Evolutionary conservation across 2,797 vertebrate species (phyloP).

Genomic region (Valencia hispanica): DNA sequence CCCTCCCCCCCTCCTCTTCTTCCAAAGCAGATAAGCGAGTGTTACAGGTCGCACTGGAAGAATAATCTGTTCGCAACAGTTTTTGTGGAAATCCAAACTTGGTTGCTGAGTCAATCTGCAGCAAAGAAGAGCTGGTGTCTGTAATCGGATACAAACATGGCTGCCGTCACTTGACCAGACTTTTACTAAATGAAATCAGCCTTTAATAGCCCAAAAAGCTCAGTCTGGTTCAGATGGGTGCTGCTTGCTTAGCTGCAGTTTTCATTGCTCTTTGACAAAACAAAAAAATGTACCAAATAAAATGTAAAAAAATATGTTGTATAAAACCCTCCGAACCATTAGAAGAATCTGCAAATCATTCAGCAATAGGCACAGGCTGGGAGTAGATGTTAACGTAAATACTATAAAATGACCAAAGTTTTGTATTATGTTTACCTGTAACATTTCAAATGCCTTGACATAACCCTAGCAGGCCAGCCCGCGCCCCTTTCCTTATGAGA

Average conservation of each 20-base stretch:
- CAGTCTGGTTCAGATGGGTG: too few relatives aligned
- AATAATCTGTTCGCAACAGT: not conserved
- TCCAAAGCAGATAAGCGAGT: slow-evolving; percentile 24
- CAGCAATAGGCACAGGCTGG: not conserved
- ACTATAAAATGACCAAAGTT: not conserved
- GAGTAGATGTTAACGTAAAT: not conserved
- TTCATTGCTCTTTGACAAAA: not conserved
- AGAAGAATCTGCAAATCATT: not conserved
- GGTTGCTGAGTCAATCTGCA: not conserved
- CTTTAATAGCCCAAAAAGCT: not conserved
- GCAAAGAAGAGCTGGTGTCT: not conserved
- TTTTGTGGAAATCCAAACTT: slow-evolving; percentile 1
- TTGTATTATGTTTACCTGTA: not conserved
- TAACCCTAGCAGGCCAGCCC: not conserved
- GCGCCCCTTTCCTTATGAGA: not conserved
- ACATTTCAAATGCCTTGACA: not conserved
- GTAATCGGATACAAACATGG: not conserved
- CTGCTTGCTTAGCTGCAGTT: not conserved
- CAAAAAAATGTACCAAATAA: not conserved
- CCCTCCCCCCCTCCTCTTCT: slow-evolving; percentile 1
- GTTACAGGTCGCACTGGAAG: not conserved
- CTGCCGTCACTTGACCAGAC: not conserved
- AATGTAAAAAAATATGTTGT: not conserved
- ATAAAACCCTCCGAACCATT: not conserved
- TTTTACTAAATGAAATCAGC: not conserved